These are phyloP conservation scores for Centropus bengalensis DNA, from an alignment of 2,113 vertebrate species.

Conservation along the genomic window DNA sequence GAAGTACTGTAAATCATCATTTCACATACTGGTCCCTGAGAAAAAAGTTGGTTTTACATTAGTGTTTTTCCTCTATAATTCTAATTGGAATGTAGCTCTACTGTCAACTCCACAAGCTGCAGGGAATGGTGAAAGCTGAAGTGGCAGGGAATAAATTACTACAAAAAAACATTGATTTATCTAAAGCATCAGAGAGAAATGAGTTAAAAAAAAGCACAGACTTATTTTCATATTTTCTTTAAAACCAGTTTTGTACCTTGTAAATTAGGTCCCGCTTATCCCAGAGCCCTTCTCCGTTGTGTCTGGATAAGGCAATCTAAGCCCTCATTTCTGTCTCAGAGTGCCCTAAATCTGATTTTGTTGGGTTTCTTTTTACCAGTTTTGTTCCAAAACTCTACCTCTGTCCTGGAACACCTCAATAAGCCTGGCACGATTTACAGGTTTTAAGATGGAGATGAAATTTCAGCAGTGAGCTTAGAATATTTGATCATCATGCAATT, in stretches of 20 bases:
- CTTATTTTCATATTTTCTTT: background rate
- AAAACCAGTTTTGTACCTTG: background rate
- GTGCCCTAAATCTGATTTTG: slow-evolving; percentile 13
- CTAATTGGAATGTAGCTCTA: background rate
- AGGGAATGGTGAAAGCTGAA: background rate
- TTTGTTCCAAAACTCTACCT: background rate
- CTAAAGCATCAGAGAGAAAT: background rate
- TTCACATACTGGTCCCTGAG: background rate
- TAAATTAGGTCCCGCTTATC: background rate
- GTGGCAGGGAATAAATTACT: background rate
- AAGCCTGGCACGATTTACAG: background rate
- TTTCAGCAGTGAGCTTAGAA: slow-evolving; percentile 6
- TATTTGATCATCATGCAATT: background rate
- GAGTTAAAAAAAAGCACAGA: background rate
- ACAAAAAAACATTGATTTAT: background rate
- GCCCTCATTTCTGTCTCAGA: background rate
- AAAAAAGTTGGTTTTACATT: background rate
- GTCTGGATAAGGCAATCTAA: slow-evolving; percentile 2
- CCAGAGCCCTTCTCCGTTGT: background rate
- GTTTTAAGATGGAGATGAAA: background rate
- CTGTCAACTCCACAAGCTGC: background rate
- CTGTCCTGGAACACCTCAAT: background rate
- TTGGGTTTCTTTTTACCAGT: background rate
- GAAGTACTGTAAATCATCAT: background rate
- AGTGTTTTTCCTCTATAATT: background rate